Conservation (phyloP, 1,140 invertebrate species). For the Drosophila virilis region DNA sequence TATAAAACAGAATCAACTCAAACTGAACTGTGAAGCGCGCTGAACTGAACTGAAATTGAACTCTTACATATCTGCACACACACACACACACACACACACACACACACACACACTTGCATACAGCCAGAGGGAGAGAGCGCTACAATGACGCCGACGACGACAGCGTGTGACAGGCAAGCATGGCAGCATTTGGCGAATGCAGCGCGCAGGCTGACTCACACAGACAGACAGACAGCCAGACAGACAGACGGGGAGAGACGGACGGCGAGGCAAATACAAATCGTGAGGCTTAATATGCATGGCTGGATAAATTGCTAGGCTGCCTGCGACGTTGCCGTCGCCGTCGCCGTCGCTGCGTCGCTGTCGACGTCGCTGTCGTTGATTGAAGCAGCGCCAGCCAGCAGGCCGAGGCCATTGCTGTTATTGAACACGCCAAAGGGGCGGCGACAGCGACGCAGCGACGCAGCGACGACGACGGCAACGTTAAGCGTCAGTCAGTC, state of each 20-base stretch:
- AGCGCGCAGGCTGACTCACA: conserved; percentile 61
- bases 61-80: conserved; percentile 42
- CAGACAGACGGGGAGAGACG: conserved; percentile 26
- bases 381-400: conserved; percentile 45
- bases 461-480: conserved; percentile 17
- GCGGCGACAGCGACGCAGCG: conserved; percentile 29
- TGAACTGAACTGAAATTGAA: conserved; percentile 74
- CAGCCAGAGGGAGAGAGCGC: background rate
- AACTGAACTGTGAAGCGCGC: conserved; percentile 38
- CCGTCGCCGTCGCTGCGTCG: conserved; percentile 38
- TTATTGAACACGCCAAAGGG: conserved; percentile 58
- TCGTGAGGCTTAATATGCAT: conserved; percentile 82
- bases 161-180: conserved; percentile 40
- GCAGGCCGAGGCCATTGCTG: conserved; percentile 42
- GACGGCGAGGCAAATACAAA: conserved; percentile 69
- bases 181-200: conserved; percentile 15
- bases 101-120: background rate
- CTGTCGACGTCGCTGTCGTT: conserved; percentile 18
- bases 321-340: conserved; percentile 51
- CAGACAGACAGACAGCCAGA: conserved; percentile 31
- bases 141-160: conserved; percentile 13
- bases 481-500: conserved; percentile 39
- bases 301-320: conserved; percentile 81
- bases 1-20: conserved; percentile 71
- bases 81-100: conserved; percentile 9